A percentile compares a stretch with the other conserved stretches of the same genome.
These are phyloP conservation scores for Disparrhopalites patrizii DNA, from an alignment of 2,888 invertebrate species.

Conservation along the genomic window DNA sequence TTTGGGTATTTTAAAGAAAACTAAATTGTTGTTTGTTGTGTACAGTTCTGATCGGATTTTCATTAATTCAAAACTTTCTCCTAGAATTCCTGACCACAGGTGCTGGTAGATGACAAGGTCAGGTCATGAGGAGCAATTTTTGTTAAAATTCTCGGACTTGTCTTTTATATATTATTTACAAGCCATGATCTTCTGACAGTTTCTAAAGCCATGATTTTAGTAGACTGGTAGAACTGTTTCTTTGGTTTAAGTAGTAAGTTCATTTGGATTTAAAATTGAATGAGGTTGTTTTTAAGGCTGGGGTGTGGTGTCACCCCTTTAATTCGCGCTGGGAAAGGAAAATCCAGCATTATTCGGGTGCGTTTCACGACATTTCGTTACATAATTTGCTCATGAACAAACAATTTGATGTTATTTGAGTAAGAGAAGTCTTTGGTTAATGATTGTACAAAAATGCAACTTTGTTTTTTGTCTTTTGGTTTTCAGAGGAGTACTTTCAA, in stretches of 20 bases:
- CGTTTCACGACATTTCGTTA: background rate
- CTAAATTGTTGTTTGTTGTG: no score
- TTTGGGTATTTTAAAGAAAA: no score
- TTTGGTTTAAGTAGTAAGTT: background rate
- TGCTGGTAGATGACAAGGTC: no score
- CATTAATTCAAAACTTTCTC: no score
- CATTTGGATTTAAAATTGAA: background rate
- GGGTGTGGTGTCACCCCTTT: background rate
- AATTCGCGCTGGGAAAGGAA: conserved; percentile 15
- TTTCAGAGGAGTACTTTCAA: conserved; percentile 62
- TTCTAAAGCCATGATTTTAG: no score
- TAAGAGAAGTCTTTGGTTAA: no score
- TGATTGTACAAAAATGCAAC: background rate
- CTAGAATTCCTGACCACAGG: no score
- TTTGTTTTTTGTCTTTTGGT: background rate
- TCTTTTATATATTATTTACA: no score
- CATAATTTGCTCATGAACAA: background rate
- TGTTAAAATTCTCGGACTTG: no score
- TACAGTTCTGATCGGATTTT: no score
- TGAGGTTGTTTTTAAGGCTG: conserved; percentile 15
- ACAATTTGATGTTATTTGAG: background rate
- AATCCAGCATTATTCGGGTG: conserved; percentile 17
- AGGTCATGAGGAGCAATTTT: no score
- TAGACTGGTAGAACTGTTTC: background rate
- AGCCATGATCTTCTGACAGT: no score